These are phyloP conservation scores for Prunella himalayana DNA, from an alignment of 2,113 vertebrate genomes.

Conservation along the genomic window DNA sequence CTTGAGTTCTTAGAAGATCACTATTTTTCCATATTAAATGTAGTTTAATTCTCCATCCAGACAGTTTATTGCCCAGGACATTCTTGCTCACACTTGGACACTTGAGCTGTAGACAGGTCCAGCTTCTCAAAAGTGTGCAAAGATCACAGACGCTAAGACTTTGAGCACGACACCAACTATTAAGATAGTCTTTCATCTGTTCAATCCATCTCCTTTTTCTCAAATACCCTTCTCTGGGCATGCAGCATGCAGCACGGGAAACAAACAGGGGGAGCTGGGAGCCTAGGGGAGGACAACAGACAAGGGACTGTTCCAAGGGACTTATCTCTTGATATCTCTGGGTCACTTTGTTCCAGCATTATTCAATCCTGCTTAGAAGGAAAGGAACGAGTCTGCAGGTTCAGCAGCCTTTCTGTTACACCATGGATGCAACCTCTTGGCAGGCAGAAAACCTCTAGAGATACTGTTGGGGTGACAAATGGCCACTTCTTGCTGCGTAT, in stretches of 20 bases:
- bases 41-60: not conserved
- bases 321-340: not conserved
- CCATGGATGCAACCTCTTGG: fast-evolving
- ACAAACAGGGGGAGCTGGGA: too few relatives aligned
- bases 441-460: not conserved
- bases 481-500: fast-evolving
- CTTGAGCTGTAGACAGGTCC: not conserved
- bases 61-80: not conserved
- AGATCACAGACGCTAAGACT: not conserved
- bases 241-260: too few relatives aligned
- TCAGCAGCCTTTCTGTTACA: not conserved
- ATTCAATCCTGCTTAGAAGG: not conserved
- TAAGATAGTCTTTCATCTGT: not conserved
- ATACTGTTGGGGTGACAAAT: not conserved
- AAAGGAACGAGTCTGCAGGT: fast-evolving
- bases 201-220: not conserved
- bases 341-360: fast-evolving
- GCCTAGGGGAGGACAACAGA: not conserved
- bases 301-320: not conserved
- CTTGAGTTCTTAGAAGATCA: not conserved
- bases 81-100: not conserved
- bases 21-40: not conserved
- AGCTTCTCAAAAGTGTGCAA: not conserved
- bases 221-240: not conserved
- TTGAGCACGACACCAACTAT: not conserved